Evolutionary conservation across 2,797 vertebrate species (phyloP).

Genomic region (Alfaro cultratus): DNA sequence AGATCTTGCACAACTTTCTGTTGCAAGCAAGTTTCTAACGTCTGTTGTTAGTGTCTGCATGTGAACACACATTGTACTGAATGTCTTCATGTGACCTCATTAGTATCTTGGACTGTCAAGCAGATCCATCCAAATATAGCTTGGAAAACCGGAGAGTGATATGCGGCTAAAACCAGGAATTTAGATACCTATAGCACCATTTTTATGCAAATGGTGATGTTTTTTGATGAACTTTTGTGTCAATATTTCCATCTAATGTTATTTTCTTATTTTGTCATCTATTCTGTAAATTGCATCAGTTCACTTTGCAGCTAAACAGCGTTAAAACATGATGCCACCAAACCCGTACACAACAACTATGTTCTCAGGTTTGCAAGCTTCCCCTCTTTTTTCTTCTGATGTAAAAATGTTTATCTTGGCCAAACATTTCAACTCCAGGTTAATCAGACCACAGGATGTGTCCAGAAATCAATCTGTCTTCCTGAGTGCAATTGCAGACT

Average conservation of each 20-base stretch:
- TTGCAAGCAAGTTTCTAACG: conserved; percentile 8
- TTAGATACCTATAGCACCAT: neutral
- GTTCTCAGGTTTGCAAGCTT: neutral
- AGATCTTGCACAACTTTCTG: conserved; percentile 40
- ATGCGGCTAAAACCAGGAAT: conserved; percentile 7
- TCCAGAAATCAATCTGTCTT: neutral
- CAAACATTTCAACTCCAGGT: neutral
- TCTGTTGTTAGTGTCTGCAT: conserved; percentile 14
- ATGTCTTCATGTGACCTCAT: conserved; percentile 37
- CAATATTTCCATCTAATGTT: neutral
- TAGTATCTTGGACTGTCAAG: conserved; percentile 52
- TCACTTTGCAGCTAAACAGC: neutral
- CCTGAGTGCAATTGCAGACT: neutral
- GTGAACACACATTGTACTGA: neutral
- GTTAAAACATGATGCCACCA: neutral
- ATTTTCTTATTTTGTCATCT: neutral
- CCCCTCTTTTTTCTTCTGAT: neutral
- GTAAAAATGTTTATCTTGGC: neutral
- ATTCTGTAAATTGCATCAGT: neutral
- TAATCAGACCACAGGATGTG: neutral
- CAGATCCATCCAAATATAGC: conserved; percentile 49
- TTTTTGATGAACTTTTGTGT: neutral
- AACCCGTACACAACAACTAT: neutral
- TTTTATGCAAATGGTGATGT: neutral
- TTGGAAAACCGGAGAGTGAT: conserved; percentile 31